Conservation (phyloP, 2,888 invertebrate genomes). For the Bembecia ichneumoniformis region DNA sequence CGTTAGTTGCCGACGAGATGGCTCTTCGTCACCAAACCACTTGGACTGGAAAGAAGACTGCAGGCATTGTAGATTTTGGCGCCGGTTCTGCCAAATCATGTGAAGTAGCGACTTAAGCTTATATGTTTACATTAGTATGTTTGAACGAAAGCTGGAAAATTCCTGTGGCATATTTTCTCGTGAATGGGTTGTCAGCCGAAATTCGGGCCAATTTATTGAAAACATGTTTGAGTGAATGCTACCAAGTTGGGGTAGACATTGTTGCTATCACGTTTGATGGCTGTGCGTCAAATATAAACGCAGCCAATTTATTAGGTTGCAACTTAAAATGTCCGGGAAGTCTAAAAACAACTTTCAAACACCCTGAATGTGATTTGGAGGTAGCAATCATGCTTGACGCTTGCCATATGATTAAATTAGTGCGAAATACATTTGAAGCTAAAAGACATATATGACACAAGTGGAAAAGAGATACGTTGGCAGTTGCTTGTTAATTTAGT, state of each 20-base stretch:
- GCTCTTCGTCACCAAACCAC: constrained; percentile 10
- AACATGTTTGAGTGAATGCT: constrained; percentile 4
- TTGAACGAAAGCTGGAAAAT: constrained; percentile 11
- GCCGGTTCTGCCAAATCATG: background rate
- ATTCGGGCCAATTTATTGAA: constrained; percentile 4
- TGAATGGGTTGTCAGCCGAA: constrained; percentile 2
- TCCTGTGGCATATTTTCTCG: constrained; percentile 9
- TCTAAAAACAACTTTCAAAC: constrained; percentile 2
- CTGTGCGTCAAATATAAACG: constrained; percentile 1
- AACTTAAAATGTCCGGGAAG: constrained; percentile 1
- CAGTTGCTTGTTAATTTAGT: constrained; percentile 2
- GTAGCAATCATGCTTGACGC: constrained; percentile 6
- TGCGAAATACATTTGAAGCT: constrained; percentile 7
- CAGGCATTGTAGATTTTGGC: constrained; percentile 11
- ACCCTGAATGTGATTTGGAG: constrained; percentile 3
- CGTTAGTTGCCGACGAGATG: constrained; percentile 13
- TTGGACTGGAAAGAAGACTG: constrained; percentile 11
- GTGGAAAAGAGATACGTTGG: constrained; percentile 4
- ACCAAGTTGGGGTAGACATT: constrained; percentile 4
- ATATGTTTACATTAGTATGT: constrained; percentile 11
- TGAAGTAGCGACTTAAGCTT: constrained; percentile 11
- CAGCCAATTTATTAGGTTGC: constrained; percentile 5
- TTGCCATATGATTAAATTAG: constrained; percentile 9
- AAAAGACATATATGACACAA: constrained; percentile 4
- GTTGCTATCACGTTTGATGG: constrained; percentile 6